phyloP scores from a whole-genome alignment of 2,113 vertebrate species.

The Pterophyllum scalare region DNA sequence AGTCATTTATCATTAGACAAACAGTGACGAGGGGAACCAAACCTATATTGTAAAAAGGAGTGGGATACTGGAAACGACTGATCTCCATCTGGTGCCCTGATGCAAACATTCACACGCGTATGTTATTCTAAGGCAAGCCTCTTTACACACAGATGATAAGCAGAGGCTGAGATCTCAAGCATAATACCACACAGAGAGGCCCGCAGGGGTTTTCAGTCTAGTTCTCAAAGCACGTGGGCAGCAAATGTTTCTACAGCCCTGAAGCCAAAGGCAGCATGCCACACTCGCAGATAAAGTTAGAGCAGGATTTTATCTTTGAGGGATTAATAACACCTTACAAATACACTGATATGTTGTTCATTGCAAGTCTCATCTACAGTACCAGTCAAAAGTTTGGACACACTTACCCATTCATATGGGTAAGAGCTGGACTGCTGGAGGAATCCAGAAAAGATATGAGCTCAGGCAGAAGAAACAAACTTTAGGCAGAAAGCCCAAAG shows the following conservation, averaged over 20 bases:
- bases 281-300: neutral
- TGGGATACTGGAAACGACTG: slow-evolving; percentile 12
- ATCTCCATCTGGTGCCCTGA: slow-evolving; percentile 21
- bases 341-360: neutral
- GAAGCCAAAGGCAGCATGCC: slow-evolving; percentile 14
- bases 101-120: slow-evolving; percentile 17
- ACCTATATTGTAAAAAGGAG: slow-evolving; percentile 47
- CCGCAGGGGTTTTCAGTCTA: slow-evolving; percentile 23
- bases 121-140: slow-evolving; percentile 36
- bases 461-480: neutral
- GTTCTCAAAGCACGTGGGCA: slow-evolving; percentile 21
- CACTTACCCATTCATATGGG: too few species aligned
- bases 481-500: neutral
- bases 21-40: slow-evolving; percentile 7
- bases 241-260: neutral
- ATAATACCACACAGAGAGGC: slow-evolving; percentile 16
- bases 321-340: neutral
- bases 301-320: neutral
- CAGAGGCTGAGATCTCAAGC: neutral
- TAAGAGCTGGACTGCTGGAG: neutral
- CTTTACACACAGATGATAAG: slow-evolving; percentile 36
- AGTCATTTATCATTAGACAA: slow-evolving; percentile 25
- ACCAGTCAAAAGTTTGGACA: too few species aligned
- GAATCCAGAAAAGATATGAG: neutral
- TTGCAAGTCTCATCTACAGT: neutral